These are phyloP conservation scores for Tenebrio molitor DNA, from an alignment of 1,140 invertebrate genomes.

Conservation along the genomic window DNA sequence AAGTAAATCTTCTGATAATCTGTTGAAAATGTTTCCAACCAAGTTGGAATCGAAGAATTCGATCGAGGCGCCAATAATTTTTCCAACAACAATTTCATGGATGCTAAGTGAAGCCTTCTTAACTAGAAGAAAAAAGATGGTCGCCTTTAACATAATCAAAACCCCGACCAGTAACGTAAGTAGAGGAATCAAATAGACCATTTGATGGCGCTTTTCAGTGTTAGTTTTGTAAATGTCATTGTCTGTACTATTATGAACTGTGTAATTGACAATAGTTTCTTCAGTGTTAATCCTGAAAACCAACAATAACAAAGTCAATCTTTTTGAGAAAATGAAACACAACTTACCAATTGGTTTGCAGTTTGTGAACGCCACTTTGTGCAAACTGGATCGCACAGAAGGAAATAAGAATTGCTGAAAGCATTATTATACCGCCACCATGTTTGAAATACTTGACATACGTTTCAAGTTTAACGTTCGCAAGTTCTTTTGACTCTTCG, in stretches of 20 bases:
- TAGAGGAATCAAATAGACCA: slow-evolving; percentile 37
- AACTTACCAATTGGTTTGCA: background rate
- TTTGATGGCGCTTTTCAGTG: background rate
- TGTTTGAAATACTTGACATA: no score
- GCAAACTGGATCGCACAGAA: no score
- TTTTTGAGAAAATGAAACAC: background rate
- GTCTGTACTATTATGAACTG: background rate
- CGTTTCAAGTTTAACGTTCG: no score
- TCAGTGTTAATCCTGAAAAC: slow-evolving; percentile 11
- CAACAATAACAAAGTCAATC: background rate
- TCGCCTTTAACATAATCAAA: slow-evolving; percentile 56
- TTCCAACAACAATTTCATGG: slow-evolving; percentile 76
- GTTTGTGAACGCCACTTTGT: background rate
- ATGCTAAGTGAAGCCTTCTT: slow-evolving; percentile 75
- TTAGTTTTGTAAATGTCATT: background rate
- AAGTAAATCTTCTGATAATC: slow-evolving; percentile 76
- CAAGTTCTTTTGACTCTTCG: no score
- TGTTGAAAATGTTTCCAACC: slow-evolving; percentile 71
- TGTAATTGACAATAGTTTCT: background rate
- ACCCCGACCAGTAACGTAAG: slow-evolving; percentile 14
- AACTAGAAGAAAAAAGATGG: slow-evolving; percentile 68
- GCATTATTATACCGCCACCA: no score
- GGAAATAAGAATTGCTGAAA: no score
- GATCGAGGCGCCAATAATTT: slow-evolving; percentile 73
- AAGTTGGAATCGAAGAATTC: slow-evolving; percentile 75